phyloP scores from a whole-genome alignment of 2,113 vertebrate genomes.

The Gnathonemus longibarbis region DNA sequence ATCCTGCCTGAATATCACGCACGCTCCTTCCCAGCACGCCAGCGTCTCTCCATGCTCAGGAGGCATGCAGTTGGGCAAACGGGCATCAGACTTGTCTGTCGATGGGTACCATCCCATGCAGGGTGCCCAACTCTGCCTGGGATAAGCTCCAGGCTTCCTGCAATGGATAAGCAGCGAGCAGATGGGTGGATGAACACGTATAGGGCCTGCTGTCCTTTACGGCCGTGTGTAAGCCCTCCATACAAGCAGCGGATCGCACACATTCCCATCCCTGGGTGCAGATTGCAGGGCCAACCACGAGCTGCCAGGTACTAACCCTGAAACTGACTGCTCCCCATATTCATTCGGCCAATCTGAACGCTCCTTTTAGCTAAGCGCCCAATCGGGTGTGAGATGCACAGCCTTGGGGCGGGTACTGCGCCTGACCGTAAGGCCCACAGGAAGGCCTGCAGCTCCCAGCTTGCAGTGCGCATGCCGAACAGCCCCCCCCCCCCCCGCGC shows the following conservation, averaged over 20 bases:
- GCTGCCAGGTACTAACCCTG: not conserved
- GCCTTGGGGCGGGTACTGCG: not conserved
- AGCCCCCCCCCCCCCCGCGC: not conserved
- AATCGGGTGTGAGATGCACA: not conserved
- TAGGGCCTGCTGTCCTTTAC: not conserved
- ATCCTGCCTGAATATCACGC: not conserved
- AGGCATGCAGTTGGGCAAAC: not conserved
- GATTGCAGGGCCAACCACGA: not conserved
- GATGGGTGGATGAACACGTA: not conserved
- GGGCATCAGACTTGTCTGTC: not conserved
- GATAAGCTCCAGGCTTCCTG: not conserved
- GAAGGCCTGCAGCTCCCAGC: not conserved
- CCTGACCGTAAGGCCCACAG: not conserved
- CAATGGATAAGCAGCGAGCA: not conserved
- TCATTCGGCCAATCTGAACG: not conserved
- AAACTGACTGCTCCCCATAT: not conserved
- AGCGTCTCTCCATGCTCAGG: not conserved
- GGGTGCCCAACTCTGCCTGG: not conserved
- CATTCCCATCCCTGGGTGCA: not conserved
- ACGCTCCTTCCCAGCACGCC: not conserved
- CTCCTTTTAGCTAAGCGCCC: not conserved
- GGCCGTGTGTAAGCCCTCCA: not conserved
- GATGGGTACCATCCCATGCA: not conserved
- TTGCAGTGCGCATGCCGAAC: not conserved
- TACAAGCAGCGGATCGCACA: not conserved